These are phyloP conservation scores for Epinotia ramella DNA, from an alignment of 2,888 invertebrate species.

Conservation along the genomic window DNA sequence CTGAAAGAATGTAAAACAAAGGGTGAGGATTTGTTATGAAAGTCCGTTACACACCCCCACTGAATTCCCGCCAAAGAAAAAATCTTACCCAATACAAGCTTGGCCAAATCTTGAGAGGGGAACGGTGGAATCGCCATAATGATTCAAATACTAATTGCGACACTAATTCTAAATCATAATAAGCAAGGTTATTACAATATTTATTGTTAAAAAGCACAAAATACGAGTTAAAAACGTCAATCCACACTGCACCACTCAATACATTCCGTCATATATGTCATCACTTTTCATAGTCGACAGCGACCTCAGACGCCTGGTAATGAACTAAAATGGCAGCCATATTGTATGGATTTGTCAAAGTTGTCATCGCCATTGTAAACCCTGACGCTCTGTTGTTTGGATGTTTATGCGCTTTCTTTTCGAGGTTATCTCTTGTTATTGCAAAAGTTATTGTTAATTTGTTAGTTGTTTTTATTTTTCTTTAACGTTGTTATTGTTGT, in stretches of 20 bases:
- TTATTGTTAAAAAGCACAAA: conserved; percentile 20
- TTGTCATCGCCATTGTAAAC: too few relatives aligned
- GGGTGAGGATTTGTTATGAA: conserved; percentile 22
- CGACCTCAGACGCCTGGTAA: too few relatives aligned
- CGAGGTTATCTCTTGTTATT: too few relatives aligned
- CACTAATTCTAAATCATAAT: conserved; percentile 32
- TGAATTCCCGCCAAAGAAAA: conserved; percentile 76
- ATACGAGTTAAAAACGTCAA: conserved; percentile 38
- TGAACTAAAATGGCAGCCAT: too few relatives aligned
- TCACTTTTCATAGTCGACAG: too few relatives aligned
- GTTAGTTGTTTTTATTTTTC: too few relatives aligned
- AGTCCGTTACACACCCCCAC: conserved; percentile 51
- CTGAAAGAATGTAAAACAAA: conserved; percentile 55
- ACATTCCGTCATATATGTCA: conserved; percentile 38
- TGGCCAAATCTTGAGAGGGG: conserved; percentile 78
- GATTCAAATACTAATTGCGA: background rate
- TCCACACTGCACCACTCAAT: conserved; percentile 25
- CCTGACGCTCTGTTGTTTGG: too few relatives aligned
- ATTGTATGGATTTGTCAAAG: too few relatives aligned
- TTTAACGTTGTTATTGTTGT: too few relatives aligned
- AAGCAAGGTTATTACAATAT: conserved; percentile 20
- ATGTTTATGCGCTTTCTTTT: too few relatives aligned
- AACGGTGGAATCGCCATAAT: conserved; percentile 76
- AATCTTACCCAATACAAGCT: conserved; percentile 76
- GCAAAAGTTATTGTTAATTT: too few relatives aligned